These are phyloP conservation scores for Puffinus mauretanicus DNA, from an alignment of 2,113 vertebrate genomes.

Conservation along the genomic window DNA sequence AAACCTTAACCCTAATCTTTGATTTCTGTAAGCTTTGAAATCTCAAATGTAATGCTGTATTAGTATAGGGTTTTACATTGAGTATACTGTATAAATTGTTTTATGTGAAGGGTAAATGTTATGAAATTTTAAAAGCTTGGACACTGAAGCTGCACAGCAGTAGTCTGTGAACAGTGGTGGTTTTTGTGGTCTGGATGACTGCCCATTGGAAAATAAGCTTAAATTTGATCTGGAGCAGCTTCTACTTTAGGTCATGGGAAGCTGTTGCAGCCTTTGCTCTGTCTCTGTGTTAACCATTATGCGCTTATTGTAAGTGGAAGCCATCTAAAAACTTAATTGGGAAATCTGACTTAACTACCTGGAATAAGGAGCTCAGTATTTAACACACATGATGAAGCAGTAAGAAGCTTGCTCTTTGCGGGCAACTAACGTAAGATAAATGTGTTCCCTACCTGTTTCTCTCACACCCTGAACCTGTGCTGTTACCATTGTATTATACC, in stretches of 20 bases:
- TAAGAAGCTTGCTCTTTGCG: neutral
- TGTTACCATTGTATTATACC: neutral
- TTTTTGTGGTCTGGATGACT: constrained; percentile 64
- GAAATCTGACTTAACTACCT: neutral
- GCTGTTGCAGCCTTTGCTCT: neutral
- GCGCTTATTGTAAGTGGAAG: neutral
- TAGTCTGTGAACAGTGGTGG: constrained; percentile 42
- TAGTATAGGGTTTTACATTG: neutral
- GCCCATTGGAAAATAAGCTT: constrained; percentile 54
- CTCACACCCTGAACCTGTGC: neutral
- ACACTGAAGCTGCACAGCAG: constrained; percentile 25
- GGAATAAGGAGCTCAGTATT: neutral
- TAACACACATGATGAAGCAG: neutral
- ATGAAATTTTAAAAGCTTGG: constrained; percentile 25
- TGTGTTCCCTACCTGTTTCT: neutral
- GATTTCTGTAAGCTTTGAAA: neutral
- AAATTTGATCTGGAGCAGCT: constrained; percentile 29
- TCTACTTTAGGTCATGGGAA: constrained; percentile 48
- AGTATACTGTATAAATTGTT: neutral
- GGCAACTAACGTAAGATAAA: neutral
- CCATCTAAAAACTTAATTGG: neutral
- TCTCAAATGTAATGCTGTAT: neutral
- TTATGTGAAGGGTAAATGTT: constrained; percentile 1
- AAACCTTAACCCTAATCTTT: neutral
- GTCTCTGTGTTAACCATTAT: neutral